Conservation (phyloP, 2,888 invertebrate species). For the Odontomyia ornata region DNA sequence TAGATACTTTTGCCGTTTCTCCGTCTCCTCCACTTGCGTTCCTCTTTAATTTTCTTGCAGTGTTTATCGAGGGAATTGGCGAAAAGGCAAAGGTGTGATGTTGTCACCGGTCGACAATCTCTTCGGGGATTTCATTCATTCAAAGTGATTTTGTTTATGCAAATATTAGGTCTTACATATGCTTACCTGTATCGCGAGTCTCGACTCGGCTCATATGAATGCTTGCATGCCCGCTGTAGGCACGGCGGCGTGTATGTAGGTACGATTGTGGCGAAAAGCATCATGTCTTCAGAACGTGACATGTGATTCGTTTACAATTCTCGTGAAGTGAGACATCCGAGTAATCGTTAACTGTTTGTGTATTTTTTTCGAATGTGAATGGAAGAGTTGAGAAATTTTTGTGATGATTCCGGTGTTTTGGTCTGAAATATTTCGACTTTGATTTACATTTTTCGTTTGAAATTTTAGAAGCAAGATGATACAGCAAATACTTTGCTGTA, state of each 20-base stretch:
- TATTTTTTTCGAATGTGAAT: not conserved
- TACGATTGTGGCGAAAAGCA: not conserved
- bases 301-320: conserved; percentile 1
- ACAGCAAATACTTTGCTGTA: too few relatives aligned
- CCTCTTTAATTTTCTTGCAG: too few relatives aligned
- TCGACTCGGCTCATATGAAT: not conserved
- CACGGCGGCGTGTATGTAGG: too few relatives aligned
- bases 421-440: not conserved
- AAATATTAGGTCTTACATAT: not conserved
- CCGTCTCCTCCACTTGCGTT: not conserved
- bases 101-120: too few relatives aligned
- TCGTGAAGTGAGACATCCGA: conserved; percentile 17
- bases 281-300: conserved; percentile 19
- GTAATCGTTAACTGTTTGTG: not conserved
- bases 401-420: not conserved
- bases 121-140: conserved; percentile 6
- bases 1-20: not conserved
- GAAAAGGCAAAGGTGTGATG: too few relatives aligned
- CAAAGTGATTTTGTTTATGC: not conserved
- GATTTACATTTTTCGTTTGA: not conserved
- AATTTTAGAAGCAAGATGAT: not conserved
- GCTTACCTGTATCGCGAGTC: not conserved
- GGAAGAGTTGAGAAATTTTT: conserved; percentile 5
- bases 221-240: too few relatives aligned
- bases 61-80: too few relatives aligned